Conservation (phyloP, 2,888 invertebrate genomes). For the Vesta saturnalis region DNA sequence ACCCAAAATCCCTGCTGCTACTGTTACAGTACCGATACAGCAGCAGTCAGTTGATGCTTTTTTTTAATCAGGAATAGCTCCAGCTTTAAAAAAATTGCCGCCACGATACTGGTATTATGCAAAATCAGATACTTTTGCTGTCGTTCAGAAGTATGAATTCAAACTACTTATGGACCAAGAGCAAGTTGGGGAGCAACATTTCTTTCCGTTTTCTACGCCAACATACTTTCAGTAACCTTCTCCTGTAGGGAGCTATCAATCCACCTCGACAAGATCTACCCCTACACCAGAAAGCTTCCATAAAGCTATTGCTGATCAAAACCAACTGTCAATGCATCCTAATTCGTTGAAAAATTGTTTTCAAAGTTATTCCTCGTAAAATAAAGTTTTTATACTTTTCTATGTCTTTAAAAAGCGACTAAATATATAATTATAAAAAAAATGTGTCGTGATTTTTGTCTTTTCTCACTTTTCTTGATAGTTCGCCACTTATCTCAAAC, state of each 20-base stretch:
- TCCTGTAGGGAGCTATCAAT: neutral
- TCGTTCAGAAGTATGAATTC: slow-evolving; percentile 38
- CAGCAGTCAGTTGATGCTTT: slow-evolving; percentile 38
- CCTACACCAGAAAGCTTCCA: too few relatives aligned
- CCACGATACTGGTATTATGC: slow-evolving; percentile 39
- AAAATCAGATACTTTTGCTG: slow-evolving; percentile 41
- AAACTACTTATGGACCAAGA: slow-evolving; percentile 31
- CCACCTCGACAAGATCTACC: too few relatives aligned
- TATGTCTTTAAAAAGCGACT: neutral
- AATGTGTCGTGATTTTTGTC: too few relatives aligned
- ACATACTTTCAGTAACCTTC: neutral
- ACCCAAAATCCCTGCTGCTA: neutral
- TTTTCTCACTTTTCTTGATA: too few relatives aligned
- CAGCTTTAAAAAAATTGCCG: slow-evolving; percentile 33
- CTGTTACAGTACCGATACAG: neutral
- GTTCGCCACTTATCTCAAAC: slow-evolving; percentile 10
- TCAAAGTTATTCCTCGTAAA: too few relatives aligned
- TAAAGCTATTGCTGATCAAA: neutral
- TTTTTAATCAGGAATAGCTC: slow-evolving; percentile 36
- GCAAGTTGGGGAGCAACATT: too few relatives aligned
- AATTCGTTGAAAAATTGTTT: too few relatives aligned
- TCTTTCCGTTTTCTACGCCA: neutral
- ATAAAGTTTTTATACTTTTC: too few relatives aligned
- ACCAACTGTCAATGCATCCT: neutral
- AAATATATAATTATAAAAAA: neutral